These are phyloP conservation scores for Agonopterix heracliana DNA, from an alignment of 2,888 invertebrate species.

Conservation along the genomic window DNA sequence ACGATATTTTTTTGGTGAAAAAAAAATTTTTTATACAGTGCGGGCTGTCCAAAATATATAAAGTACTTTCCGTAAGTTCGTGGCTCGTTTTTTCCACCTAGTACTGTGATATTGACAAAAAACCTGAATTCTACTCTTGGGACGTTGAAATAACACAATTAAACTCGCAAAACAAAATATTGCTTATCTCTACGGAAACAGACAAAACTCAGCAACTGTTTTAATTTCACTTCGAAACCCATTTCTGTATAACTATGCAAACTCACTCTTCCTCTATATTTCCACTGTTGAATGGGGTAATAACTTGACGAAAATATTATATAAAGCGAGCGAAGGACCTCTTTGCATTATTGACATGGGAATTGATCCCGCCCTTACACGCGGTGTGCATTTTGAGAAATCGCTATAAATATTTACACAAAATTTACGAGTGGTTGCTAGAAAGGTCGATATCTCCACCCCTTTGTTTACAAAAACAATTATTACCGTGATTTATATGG, in stretches of 20 bases:
- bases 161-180: conserved; percentile 20
- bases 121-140: too few species aligned
- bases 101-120: too few species aligned
- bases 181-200: conserved; percentile 29
- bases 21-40: too few species aligned
- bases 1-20: too few species aligned
- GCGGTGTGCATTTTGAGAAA: conserved; percentile 16
- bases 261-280: background rate
- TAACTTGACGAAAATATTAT: conserved; percentile 3
- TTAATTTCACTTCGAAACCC: conserved; percentile 33
- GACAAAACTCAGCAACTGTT: conserved; percentile 27
- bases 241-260: conserved; percentile 15
- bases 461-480: conserved; percentile 5
- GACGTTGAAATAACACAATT: too few species aligned
- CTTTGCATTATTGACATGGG: conserved; percentile 4
- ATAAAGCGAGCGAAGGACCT: conserved; percentile 2
- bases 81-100: too few species aligned
- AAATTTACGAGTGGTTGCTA: conserved; percentile 14
- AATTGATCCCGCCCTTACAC: conserved; percentile 6
- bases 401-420: conserved; percentile 19
- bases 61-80: too few species aligned
- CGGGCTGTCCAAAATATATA: too few species aligned
- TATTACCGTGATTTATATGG: conserved; percentile 10
- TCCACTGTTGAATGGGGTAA: background rate
- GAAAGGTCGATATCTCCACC: conserved; percentile 1